Evolutionary conservation across 2,797 vertebrate genomes (phyloP).

Genomic region (Prunella strophiata): DNA sequence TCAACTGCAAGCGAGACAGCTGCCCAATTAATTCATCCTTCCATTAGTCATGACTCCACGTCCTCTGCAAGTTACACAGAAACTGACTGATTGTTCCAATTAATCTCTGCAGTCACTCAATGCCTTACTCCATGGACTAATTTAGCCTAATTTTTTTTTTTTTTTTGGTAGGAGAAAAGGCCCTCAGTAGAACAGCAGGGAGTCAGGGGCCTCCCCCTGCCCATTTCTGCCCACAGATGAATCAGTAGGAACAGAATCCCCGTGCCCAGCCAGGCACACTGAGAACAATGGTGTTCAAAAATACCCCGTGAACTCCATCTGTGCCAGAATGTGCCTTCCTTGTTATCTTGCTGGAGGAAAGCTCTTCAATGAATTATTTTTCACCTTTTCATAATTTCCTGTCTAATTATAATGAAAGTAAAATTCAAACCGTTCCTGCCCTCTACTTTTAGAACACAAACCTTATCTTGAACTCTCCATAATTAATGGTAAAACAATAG

Average conservation of each 20-base stretch:
- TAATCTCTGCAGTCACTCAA: not conserved
- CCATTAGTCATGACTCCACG: not conserved
- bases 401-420: slow-evolving; percentile 47
- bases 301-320: not conserved
- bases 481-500: slow-evolving; percentile 64
- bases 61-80: not conserved
- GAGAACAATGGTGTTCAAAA: not conserved
- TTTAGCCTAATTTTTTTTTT: not conserved
- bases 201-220: not conserved
- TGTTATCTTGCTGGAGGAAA: not conserved
- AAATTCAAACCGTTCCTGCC: slow-evolving; percentile 19
- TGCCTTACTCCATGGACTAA: not conserved
- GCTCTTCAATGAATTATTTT: slow-evolving; percentile 19
- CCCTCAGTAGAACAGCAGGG: not conserved
- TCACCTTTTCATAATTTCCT: slow-evolving; percentile 47
- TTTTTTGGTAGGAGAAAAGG: not conserved
- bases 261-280: not conserved
- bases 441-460: slow-evolving; percentile 13
- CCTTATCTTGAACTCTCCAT: slow-evolving; percentile 50
- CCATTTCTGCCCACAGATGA: not conserved
- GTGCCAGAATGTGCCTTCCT: not conserved
- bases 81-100: not conserved
- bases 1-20: not conserved
- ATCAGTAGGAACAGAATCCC: rapidly evolving
- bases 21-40: slow-evolving; percentile 29